Conservation (phyloP, 1,140 invertebrate genomes). For the Bathynomus jamesi region DNA sequence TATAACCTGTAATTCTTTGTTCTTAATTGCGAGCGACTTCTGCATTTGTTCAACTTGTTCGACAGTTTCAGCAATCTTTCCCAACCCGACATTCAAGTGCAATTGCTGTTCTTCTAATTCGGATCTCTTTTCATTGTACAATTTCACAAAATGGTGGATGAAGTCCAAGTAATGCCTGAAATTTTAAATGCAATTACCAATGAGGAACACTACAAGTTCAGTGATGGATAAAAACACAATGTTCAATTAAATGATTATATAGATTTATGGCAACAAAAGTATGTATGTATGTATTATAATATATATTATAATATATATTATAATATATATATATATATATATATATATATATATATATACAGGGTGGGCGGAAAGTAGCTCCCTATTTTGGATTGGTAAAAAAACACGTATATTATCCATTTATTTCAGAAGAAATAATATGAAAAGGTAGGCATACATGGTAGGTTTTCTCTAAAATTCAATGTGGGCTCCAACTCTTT, state of each 20-base stretch:
- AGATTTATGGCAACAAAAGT: no score
- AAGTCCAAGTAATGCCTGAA: conserved; percentile 94
- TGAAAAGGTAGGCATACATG: no score
- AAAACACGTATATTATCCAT: no score
- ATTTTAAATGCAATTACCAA: no score
- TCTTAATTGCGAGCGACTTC: conserved; percentile 94
- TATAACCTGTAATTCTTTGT: conserved; percentile 50
- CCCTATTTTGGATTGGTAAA: no score
- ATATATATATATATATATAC: no score
- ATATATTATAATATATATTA: neutral
- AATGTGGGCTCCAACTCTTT: no score
- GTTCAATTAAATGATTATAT: no score
- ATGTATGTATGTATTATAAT: neutral
- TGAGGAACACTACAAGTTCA: no score
- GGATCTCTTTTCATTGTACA: conserved; percentile 95
- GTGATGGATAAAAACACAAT: neutral
- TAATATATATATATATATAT: neutral
- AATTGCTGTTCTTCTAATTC: conserved; percentile 98
- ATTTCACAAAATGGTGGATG: conserved; percentile 97
- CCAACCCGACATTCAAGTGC: conserved; percentile 95
- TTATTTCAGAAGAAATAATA: no score
- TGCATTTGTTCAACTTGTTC: conserved; percentile 99
- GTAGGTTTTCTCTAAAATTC: no score
- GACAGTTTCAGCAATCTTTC: conserved; percentile 98
- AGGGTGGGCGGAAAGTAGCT: no score